phyloP scores from a whole-genome alignment of 2,113 vertebrate species.

The Toxotes chatareus region DNA sequence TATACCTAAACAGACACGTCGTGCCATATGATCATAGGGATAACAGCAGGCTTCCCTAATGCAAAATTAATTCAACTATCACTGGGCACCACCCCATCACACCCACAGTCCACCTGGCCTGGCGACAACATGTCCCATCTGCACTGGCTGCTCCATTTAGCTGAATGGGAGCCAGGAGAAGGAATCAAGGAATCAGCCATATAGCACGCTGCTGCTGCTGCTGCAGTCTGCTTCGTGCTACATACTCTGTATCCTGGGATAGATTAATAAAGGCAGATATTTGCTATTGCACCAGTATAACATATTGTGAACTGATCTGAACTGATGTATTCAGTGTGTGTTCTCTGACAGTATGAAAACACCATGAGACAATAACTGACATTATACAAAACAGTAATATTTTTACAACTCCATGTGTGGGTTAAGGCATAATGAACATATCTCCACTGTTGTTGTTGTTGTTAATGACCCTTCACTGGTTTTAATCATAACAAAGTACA shows the following conservation, averaged over 20 bases:
- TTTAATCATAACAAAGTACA: background rate
- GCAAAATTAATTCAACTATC: constrained; percentile 73
- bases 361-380: background rate
- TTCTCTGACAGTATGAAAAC: background rate
- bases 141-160: constrained; percentile 34
- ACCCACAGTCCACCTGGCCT: constrained; percentile 59
- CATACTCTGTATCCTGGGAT: background rate
- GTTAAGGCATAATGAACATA: too few relatives aligned
- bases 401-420: background rate
- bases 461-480: background rate
- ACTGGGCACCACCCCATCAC: constrained; percentile 39
- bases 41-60: constrained; percentile 65
- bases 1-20: constrained; percentile 6
- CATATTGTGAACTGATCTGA: background rate
- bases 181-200: constrained; percentile 57
- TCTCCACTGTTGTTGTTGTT: too few relatives aligned
- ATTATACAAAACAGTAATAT: background rate
- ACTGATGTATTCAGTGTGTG: background rate
- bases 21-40: constrained; percentile 33
- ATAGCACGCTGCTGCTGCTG: constrained; percentile 25
- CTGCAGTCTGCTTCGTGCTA: too few relatives aligned
- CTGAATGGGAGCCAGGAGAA: constrained; percentile 52
- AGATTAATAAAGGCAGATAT: background rate
- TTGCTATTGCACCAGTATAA: background rate
- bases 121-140: constrained; percentile 30